Evolutionary conservation across 2,888 invertebrate species (phyloP).

Genomic region (Amiota communis): DNA sequence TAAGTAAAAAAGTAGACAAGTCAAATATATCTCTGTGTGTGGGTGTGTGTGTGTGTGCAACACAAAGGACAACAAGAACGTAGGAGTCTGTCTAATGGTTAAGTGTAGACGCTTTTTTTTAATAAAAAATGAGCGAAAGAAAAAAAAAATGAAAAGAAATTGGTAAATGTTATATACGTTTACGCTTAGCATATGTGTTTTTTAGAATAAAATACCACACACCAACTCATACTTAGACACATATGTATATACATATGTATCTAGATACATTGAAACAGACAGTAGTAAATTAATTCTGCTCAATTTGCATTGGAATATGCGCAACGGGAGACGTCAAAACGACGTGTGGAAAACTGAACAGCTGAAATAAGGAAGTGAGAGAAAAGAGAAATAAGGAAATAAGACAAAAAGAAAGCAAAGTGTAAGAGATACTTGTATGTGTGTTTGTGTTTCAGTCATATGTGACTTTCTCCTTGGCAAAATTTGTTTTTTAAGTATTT

Average conservation of each 20-base stretch:
- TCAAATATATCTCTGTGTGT: background rate
- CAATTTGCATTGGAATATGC: slow-evolving; percentile 64
- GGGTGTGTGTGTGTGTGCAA: background rate
- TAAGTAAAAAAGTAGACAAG: slow-evolving; percentile 11
- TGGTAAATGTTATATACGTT: slow-evolving; percentile 21
- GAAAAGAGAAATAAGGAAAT: background rate
- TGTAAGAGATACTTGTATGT: background rate
- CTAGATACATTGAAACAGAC: background rate
- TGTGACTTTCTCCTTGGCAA: background rate
- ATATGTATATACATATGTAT: background rate
- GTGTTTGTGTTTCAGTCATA: background rate
- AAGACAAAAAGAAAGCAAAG: background rate
- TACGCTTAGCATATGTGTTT: slow-evolving; percentile 20
- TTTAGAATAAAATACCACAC: slow-evolving; percentile 11
- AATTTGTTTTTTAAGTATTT: background rate
- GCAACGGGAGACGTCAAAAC: background rate
- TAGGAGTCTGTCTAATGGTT: no score
- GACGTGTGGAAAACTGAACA: background rate
- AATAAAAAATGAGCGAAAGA: slow-evolving; percentile 13
- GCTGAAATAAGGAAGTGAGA: background rate
- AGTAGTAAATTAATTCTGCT: slow-evolving; percentile 66
- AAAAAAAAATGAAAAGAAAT: no score
- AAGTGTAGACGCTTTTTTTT: background rate
- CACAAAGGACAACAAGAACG: no score
- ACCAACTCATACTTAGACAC: slow-evolving; percentile 45